phyloP scores from a whole-genome alignment of 1,140 invertebrate genomes.

The Cherax destructor region DNA sequence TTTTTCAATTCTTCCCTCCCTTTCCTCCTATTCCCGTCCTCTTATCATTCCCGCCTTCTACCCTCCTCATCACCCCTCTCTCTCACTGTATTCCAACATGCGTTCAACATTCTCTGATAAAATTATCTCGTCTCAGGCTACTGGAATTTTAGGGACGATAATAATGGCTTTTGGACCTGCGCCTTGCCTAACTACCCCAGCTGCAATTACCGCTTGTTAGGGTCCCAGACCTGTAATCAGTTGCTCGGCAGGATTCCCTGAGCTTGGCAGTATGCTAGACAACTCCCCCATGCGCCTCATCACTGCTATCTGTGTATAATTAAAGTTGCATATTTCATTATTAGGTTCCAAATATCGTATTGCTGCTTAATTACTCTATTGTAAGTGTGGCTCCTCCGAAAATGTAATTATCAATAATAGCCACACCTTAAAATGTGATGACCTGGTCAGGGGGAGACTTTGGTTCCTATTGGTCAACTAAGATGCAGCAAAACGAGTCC shows the following conservation, averaged over 20 bases:
- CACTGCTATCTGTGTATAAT: conserved; percentile 23
- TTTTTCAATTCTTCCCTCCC: too few relatives aligned
- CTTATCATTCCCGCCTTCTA: not conserved
- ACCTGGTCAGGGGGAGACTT: not conserved
- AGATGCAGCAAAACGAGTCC: not conserved
- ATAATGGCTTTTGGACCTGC: conserved; percentile 4
- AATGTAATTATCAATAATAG: conserved; percentile 39
- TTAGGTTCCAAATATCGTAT: conserved; percentile 25
- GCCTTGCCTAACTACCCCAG: conserved; percentile 23
- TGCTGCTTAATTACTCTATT: conserved; percentile 33
- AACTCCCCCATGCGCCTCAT: not conserved
- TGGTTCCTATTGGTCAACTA: not conserved
- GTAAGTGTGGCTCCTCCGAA: conserved; percentile 19
- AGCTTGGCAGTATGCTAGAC: not conserved
- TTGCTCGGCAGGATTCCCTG: not conserved
- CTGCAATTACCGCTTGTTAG: conserved; percentile 9
- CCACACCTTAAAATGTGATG: not conserved
- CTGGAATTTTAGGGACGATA: conserved; percentile 31
- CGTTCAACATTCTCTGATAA: not conserved
- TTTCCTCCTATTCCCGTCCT: not conserved
- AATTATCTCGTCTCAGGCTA: conserved; percentile 30
- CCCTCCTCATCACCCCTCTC: not conserved
- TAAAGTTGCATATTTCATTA: conserved; percentile 38
- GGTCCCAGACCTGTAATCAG: conserved; percentile 15
- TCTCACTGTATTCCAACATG: not conserved